phyloP scores from a whole-genome alignment of 2,888 invertebrate genomes.

The Eupithecia inturbata region DNA sequence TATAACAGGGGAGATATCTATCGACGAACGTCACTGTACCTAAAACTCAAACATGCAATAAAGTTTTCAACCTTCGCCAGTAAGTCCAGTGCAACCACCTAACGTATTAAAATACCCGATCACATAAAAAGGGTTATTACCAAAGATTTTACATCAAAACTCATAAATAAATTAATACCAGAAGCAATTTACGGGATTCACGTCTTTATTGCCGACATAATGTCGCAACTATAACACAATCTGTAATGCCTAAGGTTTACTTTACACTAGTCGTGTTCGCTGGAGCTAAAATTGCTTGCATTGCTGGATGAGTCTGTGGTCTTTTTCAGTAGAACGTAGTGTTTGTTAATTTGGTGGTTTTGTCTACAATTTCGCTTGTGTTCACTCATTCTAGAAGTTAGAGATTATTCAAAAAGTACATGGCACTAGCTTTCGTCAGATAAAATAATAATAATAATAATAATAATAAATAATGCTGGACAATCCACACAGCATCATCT shows the following conservation, averaged over 20 bases:
- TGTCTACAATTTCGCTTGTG: not conserved
- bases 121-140: constrained; percentile 23
- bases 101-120: constrained; percentile 20
- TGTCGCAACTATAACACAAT: constrained; percentile 24
- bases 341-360: not conserved
- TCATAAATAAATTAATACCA: constrained; percentile 36
- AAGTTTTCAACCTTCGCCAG: not conserved
- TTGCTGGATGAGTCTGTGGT: not conserved
- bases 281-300: not conserved
- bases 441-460: too few relatives aligned
- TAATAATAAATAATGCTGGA: too few relatives aligned
- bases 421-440: not conserved
- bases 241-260: constrained; percentile 5
- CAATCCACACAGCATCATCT: too few relatives aligned
- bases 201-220: constrained; percentile 27
- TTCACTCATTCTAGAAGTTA: not conserved
- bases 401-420: not conserved
- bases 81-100: constrained; percentile 13
- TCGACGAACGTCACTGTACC: too few relatives aligned
- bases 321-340: not conserved
- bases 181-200: constrained; percentile 28
- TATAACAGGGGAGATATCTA: too few relatives aligned
- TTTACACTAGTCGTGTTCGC: constrained; percentile 7
- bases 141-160: constrained; percentile 27
- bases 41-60: not conserved